Percentiles rank a stretch among this genome's conserved stretches.
Conservation (phyloP, 2,888 invertebrate genomes). For the Apotomis betuletana region DNA sequence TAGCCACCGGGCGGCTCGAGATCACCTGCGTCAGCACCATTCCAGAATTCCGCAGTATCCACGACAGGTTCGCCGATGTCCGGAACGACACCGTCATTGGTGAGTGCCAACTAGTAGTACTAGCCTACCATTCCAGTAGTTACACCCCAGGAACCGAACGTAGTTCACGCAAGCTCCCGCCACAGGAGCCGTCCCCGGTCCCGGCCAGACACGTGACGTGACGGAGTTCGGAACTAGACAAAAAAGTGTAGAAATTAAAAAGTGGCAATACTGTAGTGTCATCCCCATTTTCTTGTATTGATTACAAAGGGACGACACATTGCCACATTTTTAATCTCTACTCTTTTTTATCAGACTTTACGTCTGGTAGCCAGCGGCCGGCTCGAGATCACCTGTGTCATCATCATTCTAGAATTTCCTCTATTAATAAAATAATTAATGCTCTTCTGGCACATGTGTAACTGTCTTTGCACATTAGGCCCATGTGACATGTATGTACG, state of each 20-base stretch:
- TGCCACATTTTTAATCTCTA: no score
- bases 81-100: constrained; percentile 88
- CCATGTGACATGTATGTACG: no score
- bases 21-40: constrained; percentile 91
- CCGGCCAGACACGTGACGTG: constrained; percentile 83
- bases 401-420: constrained; percentile 89
- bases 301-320: no score
- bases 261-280: no score
- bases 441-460: no score
- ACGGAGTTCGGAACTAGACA: constrained; percentile 84
- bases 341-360: constrained; percentile 51
- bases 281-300: no score
- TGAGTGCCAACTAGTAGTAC: no score
- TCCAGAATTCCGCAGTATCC: constrained; percentile 88
- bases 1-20: constrained; percentile 87
- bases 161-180: constrained; percentile 63
- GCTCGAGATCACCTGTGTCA: constrained; percentile 89
- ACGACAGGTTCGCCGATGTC: constrained; percentile 89
- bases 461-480: no score
- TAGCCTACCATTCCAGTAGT: no score
- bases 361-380: constrained; percentile 87
- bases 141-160: constrained; percentile 54
- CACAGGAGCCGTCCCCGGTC: constrained; percentile 70
- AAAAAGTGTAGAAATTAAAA: no score
- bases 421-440: no score